Conservation (phyloP, 2,888 invertebrate species). For the Lysandra coridon region DNA sequence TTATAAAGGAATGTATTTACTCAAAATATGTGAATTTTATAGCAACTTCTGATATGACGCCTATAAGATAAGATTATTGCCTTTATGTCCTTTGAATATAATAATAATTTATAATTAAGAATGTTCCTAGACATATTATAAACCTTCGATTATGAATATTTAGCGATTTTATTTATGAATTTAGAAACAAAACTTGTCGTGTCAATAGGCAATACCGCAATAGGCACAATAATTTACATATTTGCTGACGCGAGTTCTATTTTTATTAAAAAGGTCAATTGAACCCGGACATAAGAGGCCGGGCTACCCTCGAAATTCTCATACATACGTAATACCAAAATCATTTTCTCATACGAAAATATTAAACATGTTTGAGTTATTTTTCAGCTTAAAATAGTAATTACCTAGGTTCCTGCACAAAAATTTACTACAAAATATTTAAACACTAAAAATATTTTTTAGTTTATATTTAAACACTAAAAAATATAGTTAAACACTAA, state of each 20-base stretch:
- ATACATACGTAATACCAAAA: too few species aligned
- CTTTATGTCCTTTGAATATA: not conserved
- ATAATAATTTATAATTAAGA: not conserved
- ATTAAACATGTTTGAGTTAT: too few species aligned
- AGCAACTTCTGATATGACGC: not conserved
- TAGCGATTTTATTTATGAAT: not conserved
- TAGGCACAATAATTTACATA: not conserved
- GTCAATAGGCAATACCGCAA: not conserved
- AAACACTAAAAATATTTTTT: too few species aligned
- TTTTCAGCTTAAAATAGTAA: too few species aligned
- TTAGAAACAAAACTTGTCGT: not conserved
- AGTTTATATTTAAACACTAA: too few species aligned
- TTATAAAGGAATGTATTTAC: too few species aligned
- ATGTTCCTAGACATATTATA: not conserved
- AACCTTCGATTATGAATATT: not conserved
- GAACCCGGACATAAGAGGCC: not conserved
- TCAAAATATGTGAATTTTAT: not conserved
- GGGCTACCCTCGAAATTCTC: too few species aligned
- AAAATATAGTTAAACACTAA: too few species aligned
- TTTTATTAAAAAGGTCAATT: constrained; percentile 4
- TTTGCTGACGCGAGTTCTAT: not conserved
- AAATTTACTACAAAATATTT: too few species aligned
- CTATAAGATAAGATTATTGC: not conserved
- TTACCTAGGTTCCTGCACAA: too few species aligned
- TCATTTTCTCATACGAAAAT: too few species aligned